Evolutionary conservation across 2,113 vertebrate genomes (phyloP).

Genomic region (Ciconia maguari): DNA sequence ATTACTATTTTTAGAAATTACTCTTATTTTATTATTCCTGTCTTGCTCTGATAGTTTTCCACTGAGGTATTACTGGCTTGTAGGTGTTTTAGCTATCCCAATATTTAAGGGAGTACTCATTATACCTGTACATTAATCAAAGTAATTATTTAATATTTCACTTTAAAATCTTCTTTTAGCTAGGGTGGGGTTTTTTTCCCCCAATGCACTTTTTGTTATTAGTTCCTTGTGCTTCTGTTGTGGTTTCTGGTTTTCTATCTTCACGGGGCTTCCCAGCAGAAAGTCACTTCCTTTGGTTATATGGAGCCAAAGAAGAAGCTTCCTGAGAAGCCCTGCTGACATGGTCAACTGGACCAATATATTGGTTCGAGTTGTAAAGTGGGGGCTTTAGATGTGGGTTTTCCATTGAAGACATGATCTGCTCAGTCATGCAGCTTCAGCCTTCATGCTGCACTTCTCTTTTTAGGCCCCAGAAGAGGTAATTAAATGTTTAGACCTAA

Average conservation of each 20-base stretch:
- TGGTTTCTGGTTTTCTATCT: constrained; percentile 68
- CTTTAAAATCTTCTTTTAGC: not conserved
- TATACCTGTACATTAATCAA: not conserved
- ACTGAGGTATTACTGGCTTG: not conserved
- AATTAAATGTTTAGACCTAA: not conserved
- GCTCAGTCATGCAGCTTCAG: not conserved
- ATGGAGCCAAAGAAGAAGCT: constrained; percentile 36
- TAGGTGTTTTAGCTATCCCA: not conserved
- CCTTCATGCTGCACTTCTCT: not conserved
- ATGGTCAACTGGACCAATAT: not conserved
- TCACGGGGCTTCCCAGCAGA: constrained; percentile 59
- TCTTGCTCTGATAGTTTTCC: not conserved
- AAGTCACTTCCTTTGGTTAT: constrained; percentile 60
- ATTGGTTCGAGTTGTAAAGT: not conserved
- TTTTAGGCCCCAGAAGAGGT: not conserved
- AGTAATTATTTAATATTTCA: not conserved
- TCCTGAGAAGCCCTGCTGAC: constrained; percentile 43
- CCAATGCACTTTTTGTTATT: not conserved
- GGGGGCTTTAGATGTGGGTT: not conserved
- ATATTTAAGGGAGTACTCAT: not conserved
- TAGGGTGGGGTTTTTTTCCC: not conserved
- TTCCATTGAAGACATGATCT: constrained; percentile 11
- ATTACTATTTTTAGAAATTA: not conserved
- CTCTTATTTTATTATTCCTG: not conserved
- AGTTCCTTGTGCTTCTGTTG: constrained; percentile 64